phyloP scores from a whole-genome alignment of 1,140 invertebrate species.

The Danaus melanippus region DNA sequence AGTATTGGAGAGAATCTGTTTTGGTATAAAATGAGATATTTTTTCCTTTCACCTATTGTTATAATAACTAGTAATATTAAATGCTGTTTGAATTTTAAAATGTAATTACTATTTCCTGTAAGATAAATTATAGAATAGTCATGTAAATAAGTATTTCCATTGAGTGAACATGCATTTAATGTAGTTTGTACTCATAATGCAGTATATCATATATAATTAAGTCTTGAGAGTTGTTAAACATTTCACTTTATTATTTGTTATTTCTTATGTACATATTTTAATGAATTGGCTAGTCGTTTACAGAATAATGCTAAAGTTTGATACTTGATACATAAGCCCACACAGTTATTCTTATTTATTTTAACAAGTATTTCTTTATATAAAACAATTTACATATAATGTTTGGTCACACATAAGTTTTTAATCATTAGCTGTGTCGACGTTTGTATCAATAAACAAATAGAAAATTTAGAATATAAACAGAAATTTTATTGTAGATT shows the following conservation, averaged over 20 bases:
- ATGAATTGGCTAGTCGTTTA: constrained; percentile 51
- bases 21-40: no score
- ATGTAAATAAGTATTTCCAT: constrained; percentile 39
- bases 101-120: constrained; percentile 12
- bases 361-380: not conserved
- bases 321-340: constrained; percentile 14
- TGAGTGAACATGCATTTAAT: constrained; percentile 59
- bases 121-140: constrained; percentile 23
- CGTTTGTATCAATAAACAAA: constrained; percentile 20
- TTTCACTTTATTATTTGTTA: constrained; percentile 23
- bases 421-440: constrained; percentile 10
- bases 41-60: no score
- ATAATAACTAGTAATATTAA: not conserved
- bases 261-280: constrained; percentile 34
- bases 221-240: constrained; percentile 15
- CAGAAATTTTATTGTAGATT: constrained; percentile 60
- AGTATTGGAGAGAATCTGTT: no score
- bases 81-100: constrained; percentile 11
- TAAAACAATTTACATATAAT: constrained; percentile 2
- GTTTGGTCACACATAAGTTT: not conserved
- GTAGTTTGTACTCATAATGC: constrained; percentile 45
- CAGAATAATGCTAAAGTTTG: constrained; percentile 30
- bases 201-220: constrained; percentile 19
- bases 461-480: constrained; percentile 38
- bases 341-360: constrained; percentile 13